Percentiles rank a stretch among this genome's conserved stretches.
phyloP scores from a whole-genome alignment of 2,113 vertebrate genomes.

The Gambusia holbrooki region DNA sequence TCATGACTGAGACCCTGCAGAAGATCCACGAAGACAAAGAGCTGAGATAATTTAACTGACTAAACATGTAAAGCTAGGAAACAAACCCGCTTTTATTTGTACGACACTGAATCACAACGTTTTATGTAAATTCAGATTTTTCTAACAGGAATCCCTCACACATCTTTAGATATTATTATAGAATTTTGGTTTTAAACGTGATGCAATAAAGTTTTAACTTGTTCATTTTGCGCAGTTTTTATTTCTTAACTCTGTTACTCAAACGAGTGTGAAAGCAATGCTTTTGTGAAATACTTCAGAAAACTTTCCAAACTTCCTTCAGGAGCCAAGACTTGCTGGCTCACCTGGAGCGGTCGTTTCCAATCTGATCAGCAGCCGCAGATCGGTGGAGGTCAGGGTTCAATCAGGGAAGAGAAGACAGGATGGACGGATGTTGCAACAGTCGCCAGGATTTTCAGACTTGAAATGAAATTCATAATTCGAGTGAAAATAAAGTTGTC shows the following conservation, averaged over 20 bases:
- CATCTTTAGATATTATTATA: background rate
- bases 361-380: too few species aligned
- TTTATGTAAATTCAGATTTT: background rate
- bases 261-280: background rate
- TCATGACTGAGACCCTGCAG: slow-evolving; percentile 69
- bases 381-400: too few species aligned
- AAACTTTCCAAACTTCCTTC: background rate
- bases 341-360: too few species aligned
- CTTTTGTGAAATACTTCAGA: background rate
- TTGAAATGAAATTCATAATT: too few species aligned
- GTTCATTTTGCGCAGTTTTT: background rate
- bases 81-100: background rate
- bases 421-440: too few species aligned
- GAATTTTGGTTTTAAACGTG: background rate
- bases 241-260: background rate
- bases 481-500: too few species aligned
- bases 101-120: background rate
- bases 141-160: background rate
- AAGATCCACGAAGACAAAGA: slow-evolving; percentile 57
- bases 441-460: too few species aligned
- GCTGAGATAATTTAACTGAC: slow-evolving; percentile 15
- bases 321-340: too few species aligned
- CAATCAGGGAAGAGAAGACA: too few species aligned
- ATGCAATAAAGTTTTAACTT: slow-evolving; percentile 7
- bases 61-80: background rate